Evolutionary conservation across 2,797 vertebrate genomes (phyloP).

Genomic region (Sebastes kiyomatsui): DNA sequence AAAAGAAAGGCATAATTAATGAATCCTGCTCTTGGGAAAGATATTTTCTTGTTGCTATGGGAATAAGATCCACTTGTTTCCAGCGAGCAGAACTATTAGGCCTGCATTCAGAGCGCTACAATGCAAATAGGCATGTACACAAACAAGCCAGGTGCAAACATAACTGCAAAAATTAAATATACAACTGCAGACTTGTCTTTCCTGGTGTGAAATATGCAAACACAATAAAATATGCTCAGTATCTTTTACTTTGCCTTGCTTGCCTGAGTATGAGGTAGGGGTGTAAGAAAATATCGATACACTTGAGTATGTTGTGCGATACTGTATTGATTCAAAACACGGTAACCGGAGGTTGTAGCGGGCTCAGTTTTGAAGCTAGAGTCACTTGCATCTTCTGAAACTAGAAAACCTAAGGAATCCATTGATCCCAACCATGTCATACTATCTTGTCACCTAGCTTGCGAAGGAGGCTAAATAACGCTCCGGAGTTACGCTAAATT

Average conservation of each 20-base stretch:
- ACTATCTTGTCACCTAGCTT: too few species aligned
- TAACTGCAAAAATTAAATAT: neutral
- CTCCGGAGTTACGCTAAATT: too few species aligned
- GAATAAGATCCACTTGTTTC: constrained; percentile 77
- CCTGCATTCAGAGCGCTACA: constrained; percentile 16
- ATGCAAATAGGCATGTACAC: constrained; percentile 34
- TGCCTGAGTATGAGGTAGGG: neutral
- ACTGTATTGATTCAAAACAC: too few species aligned
- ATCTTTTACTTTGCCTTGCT: constrained; percentile 21
- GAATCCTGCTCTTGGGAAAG: constrained; percentile 76
- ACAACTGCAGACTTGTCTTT: neutral
- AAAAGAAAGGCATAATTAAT: constrained; percentile 81
- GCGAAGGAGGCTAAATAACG: too few species aligned
- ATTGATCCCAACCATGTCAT: too few species aligned
- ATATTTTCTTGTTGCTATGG: constrained; percentile 82
- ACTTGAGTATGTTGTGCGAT: too few species aligned
- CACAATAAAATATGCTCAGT: neutral
- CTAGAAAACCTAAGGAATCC: too few species aligned
- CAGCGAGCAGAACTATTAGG: constrained; percentile 58
- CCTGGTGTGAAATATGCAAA: constrained; percentile 13
- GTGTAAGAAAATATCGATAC: too few species aligned
- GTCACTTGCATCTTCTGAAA: too few species aligned
- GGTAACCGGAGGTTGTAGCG: too few species aligned
- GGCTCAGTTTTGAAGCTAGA: too few species aligned
- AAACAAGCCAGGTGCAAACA: constrained; percentile 8